These are phyloP conservation scores for Diadumene lineata DNA, from an alignment of 92 coral and sea anemone species.

Conservation along the genomic window DNA sequence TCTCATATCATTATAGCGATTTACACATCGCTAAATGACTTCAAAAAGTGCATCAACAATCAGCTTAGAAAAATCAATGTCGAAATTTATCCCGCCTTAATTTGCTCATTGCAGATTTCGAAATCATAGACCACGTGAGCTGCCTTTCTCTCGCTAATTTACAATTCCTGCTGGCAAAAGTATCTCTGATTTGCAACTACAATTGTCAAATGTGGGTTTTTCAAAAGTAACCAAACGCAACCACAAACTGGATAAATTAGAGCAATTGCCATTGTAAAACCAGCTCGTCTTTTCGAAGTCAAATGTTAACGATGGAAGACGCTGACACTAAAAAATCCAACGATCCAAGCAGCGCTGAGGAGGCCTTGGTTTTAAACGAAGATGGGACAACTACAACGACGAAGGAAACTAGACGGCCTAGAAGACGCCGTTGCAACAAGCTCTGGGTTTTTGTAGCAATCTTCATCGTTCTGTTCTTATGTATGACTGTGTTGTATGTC, in stretches of 20 bases:
- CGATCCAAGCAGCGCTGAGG: background rate
- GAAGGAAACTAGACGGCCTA: background rate
- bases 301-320: background rate
- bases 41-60: too few species aligned
- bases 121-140: background rate
- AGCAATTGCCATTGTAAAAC: background rate
- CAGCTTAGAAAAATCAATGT: too few species aligned
- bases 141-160: too few species aligned
- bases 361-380: background rate
- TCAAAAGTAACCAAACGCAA: background rate
- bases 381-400: background rate
- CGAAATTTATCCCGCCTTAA: too few species aligned
- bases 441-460: conserved; percentile 1
- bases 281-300: background rate
- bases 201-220: background rate
- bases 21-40: too few species aligned
- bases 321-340: conserved; percentile 5
- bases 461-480: conserved; percentile 16
- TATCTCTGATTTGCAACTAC: background rate
- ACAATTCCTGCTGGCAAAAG: too few species aligned
- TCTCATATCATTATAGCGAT: too few species aligned
- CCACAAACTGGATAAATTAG: background rate
- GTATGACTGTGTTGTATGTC: conserved; percentile 21
- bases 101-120: too few species aligned
- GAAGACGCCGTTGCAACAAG: background rate